phyloP scores from a whole-genome alignment of 1,140 invertebrate genomes.

The Ceratina japonica region DNA sequence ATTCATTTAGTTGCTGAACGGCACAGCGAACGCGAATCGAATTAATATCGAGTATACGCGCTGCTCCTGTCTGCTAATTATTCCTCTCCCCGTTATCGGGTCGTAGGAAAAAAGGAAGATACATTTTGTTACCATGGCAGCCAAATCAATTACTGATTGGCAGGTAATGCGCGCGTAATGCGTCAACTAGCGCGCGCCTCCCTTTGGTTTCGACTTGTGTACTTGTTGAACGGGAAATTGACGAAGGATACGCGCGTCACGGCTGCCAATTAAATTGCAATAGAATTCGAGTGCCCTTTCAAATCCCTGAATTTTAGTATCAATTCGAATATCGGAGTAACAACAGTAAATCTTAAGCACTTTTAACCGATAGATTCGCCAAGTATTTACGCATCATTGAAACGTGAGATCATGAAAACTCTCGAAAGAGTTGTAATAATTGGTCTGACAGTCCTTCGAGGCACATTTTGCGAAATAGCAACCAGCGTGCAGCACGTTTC shows the following conservation, averaged over 20 bases:
- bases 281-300: too few relatives aligned
- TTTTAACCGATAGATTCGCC: too few relatives aligned
- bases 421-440: slow-evolving; percentile 25
- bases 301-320: too few relatives aligned
- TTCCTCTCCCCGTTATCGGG: slow-evolving; percentile 51
- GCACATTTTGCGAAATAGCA: neutral
- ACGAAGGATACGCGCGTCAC: slow-evolving; percentile 47
- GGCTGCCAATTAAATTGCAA: slow-evolving; percentile 24
- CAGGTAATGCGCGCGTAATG: slow-evolving; percentile 65
- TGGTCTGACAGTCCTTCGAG: slow-evolving; percentile 26
- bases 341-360: too few relatives aligned
- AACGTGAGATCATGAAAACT: too few relatives aligned
- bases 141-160: slow-evolving; percentile 65
- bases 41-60: slow-evolving; percentile 62
- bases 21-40: slow-evolving; percentile 57
- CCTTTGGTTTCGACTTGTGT: slow-evolving; percentile 45
- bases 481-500: slow-evolving; percentile 6
- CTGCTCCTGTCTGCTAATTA: slow-evolving; percentile 29
- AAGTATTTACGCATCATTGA: too few relatives aligned
- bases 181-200: slow-evolving; percentile 44
- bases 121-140: slow-evolving; percentile 61
- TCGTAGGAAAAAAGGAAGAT: slow-evolving; percentile 37
- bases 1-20: slow-evolving; percentile 58
- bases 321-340: too few relatives aligned
- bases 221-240: slow-evolving; percentile 54